Percentiles rank a stretch among this genome's conserved stretches.
phyloP scores from a whole-genome alignment of 1,140 invertebrate species.

The Drosophila funebris region DNA sequence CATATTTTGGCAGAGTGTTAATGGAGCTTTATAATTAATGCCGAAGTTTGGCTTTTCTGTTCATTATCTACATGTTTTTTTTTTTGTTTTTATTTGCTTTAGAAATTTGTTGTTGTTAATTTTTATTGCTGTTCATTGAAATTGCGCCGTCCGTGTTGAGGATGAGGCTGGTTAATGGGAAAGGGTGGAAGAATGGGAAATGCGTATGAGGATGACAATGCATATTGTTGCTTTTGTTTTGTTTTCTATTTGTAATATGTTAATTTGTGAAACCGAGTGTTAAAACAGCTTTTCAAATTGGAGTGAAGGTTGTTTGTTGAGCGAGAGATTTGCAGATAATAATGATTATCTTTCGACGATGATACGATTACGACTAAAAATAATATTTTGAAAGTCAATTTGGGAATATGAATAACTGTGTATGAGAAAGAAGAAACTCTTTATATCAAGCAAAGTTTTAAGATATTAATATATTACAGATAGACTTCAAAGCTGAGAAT shows the following conservation, averaged over 20 bases:
- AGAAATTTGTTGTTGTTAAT: constrained; percentile 1
- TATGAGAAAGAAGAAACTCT: too few species aligned
- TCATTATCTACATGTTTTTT: constrained; percentile 42
- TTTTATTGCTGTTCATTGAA: constrained; percentile 48
- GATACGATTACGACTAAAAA: constrained; percentile 1
- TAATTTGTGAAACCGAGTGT: constrained; percentile 64
- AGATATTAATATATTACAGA: too few species aligned
- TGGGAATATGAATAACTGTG: too few species aligned
- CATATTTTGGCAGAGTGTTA: constrained; percentile 46
- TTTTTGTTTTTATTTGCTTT: constrained; percentile 9
- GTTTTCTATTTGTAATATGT: constrained; percentile 40
- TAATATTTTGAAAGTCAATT: constrained; percentile 15
- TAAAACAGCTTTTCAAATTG: constrained; percentile 44
- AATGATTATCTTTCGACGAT: background rate
- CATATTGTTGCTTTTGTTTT: constrained; percentile 21
- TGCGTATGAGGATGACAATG: constrained; percentile 39
- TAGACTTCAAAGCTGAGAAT: too few species aligned
- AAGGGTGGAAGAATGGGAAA: background rate
- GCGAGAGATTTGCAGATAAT: constrained; percentile 15
- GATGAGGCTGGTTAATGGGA: background rate
- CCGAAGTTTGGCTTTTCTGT: constrained; percentile 28
- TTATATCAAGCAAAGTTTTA: too few species aligned
- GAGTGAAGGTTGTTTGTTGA: constrained; percentile 30
- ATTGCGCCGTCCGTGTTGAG: constrained; percentile 45
- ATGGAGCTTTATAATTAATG: constrained; percentile 64